Evolutionary conservation across 2,797 vertebrate genomes (phyloP).

Genomic region (Champsocephalus esox): DNA sequence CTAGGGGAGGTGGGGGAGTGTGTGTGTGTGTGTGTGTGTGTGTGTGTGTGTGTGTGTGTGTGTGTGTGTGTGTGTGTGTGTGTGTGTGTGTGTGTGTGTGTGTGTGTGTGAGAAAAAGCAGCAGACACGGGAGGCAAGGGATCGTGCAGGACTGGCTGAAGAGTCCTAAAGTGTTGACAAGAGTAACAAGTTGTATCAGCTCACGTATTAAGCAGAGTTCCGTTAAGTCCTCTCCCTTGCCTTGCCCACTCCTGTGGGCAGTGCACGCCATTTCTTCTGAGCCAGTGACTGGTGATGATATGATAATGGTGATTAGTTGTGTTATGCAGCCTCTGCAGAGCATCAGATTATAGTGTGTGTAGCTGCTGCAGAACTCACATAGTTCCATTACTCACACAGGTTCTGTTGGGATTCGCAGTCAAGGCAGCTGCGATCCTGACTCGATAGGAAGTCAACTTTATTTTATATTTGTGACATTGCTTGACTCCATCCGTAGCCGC

Average conservation of each 20-base stretch:
- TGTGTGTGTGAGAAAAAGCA: conserved; percentile 56
- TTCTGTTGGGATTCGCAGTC: neutral
- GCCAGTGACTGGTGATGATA: neutral
- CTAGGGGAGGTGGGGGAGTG: conserved; percentile 6
- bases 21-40: conserved; percentile 34
- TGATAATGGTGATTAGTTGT: neutral
- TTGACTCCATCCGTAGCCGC: neutral
- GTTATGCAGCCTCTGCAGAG: neutral
- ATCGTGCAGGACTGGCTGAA: conserved; percentile 14
- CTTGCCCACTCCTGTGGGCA: neutral
- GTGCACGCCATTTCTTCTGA: neutral
- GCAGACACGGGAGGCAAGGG: conserved; percentile 25
- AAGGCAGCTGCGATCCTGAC: neutral
- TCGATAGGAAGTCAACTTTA: neutral
- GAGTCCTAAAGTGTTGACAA: conserved; percentile 6
- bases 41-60: conserved; percentile 34
- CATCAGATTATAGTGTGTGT: neutral
- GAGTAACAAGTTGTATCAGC: neutral
- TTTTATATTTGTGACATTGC: neutral
- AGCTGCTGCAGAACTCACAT: neutral
- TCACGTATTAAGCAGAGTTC: neutral
- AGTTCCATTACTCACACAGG: neutral
- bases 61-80: no score
- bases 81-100: conserved; percentile 11
- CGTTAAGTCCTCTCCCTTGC: neutral